Evolutionary conservation across 2,888 invertebrate genomes (phyloP), one percentile per base, ranked within the genome.

Genomic region (Platycheirus rosarum): DNA sequence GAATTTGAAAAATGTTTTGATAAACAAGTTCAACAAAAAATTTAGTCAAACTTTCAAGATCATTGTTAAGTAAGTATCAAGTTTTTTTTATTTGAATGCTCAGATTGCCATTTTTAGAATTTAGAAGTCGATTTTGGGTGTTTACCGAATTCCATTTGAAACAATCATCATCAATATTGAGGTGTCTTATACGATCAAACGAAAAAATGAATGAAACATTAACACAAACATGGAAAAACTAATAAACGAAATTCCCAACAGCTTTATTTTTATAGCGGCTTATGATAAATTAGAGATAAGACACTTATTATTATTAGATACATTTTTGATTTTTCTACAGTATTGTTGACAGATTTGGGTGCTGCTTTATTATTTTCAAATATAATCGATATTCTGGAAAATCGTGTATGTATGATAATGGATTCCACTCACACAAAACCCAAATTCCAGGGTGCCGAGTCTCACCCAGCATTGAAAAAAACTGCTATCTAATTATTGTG

Each of bases 1-100:
- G 73, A 65, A 74, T 74, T 48, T 14, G 7, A 48, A 20, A 55
- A 55, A 74, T 74, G 55, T 65, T 40, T 32, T 32, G 20, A 55
- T 32, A 40, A 55, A n/a, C 8, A 65, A 40, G 23, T 18, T 18
- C 48, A 32, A 51, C 20, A 29, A 35, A 16, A 20, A 42, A 48
- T 13, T 48, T 40, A 48, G 53, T 55, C 26, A 14, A 55, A 32
- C 48, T 18, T 35, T 40, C 48, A 74, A 32, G 55, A 53, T 29
- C 20, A 48, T 35, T 11, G 44, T 32, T 32, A 32, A 32, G 29
- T 6, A 32, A 7, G 29, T 32, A 7, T 32, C 29, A 32, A 32
- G 8, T 3, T 32, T 7, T 32, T 26, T 6, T 32, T 32, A 8
- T 7, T 32, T 32, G 9, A 48, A 13, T 48, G n/a, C 9, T 23